Evolutionary conservation across 2,888 invertebrate species (phyloP), one percentile per base, ranked within the genome.

Genomic region (Polyommatus iphigenia): DNA sequence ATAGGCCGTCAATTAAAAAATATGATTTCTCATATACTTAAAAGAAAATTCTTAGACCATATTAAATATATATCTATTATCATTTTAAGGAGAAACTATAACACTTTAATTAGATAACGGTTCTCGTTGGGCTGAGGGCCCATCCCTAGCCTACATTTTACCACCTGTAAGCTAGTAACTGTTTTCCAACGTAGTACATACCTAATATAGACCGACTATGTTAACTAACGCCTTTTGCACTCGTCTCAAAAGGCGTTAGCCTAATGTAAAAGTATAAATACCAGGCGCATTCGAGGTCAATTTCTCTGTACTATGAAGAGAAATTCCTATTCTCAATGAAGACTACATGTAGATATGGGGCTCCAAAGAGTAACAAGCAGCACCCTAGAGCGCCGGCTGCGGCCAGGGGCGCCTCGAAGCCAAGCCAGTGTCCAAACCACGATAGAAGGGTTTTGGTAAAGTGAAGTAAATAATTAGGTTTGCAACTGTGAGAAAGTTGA

Each of bases 151-250:
- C 73, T 54, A 77, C 36, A 62, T 73, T 41, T 73, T 73, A 78
- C 36, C 72, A 78, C 62, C 73, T 77, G 72, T 77, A 73, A 32
- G 71, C 20, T 13, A 77, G 54, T 72, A 77, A 77, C 72, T 72
- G 77, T 77, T 72, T 36, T 41, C 24, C 77, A 77, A 77, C 71
- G 77, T 73, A 71, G 72, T 15, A 18, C n/a, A 57, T 10, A n/a
- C 77, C 72, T 59, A 77, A 77, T 77, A 77, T 59, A 57, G 77
- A 54, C 54, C 7, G 50, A 13, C 46, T 18, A 24, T 24, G 46
- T 13, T 54, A 54, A 24, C 50, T 46, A 13, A 73, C 18, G 24
- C 24, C 50, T 29, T 75, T 54, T 46, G 24, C 73, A 24, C 5
- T 36, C 18, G n/a, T 46, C 50, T 50, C 75, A 75, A 24, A 75